These are phyloP conservation scores for Blennius ocellaris DNA, from an alignment of 2,113 vertebrate genomes.

Conservation along the genomic window DNA sequence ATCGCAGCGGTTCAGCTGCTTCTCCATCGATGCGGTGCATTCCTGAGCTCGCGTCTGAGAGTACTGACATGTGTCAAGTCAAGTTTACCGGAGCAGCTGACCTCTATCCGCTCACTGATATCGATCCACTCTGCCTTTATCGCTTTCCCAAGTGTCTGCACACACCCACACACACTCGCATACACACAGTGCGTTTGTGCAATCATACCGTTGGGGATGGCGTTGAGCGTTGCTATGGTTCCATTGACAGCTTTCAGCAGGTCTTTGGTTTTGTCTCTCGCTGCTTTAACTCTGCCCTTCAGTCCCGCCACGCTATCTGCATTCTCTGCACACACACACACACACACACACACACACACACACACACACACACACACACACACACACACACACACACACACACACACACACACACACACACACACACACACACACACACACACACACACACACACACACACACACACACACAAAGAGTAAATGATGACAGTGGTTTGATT, in stretches of 20 bases:
- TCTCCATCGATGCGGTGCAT: slow-evolving; percentile 1
- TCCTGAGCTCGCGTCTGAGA: slow-evolving; percentile 12
- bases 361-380: slow-evolving; percentile 11
- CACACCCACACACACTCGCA: slow-evolving; percentile 5
- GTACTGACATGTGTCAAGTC: slow-evolving; percentile 65
- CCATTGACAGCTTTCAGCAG: slow-evolving; percentile 89
- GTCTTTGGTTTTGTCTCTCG: slow-evolving; percentile 86
- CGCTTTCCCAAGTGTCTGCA: slow-evolving; percentile 10
- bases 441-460: slow-evolving; percentile 27
- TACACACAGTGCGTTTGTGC: slow-evolving; percentile 14
- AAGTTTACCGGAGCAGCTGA: slow-evolving; percentile 58
- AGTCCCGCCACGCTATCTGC: slow-evolving; percentile 81
- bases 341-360: slow-evolving; percentile 24
- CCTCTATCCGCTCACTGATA: slow-evolving; percentile 53
- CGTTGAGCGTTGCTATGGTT: slow-evolving; percentile 88
- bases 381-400: slow-evolving; percentile 19
- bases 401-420: slow-evolving; percentile 26
- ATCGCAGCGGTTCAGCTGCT: slow-evolving; percentile 14
- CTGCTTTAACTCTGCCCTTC: slow-evolving; percentile 86
- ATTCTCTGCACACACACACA: slow-evolving; percentile 82
- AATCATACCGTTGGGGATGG: slow-evolving; percentile 89
- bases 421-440: slow-evolving; percentile 6
- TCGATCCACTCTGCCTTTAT: slow-evolving; percentile 56
- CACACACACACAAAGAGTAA: slow-evolving; percentile 16
- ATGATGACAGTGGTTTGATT: slow-evolving; percentile 23